A percentile compares a stretch with the other conserved stretches of the same genome.
Conservation (phyloP, 2,888 invertebrate species). For the Clanis bilineata region DNA sequence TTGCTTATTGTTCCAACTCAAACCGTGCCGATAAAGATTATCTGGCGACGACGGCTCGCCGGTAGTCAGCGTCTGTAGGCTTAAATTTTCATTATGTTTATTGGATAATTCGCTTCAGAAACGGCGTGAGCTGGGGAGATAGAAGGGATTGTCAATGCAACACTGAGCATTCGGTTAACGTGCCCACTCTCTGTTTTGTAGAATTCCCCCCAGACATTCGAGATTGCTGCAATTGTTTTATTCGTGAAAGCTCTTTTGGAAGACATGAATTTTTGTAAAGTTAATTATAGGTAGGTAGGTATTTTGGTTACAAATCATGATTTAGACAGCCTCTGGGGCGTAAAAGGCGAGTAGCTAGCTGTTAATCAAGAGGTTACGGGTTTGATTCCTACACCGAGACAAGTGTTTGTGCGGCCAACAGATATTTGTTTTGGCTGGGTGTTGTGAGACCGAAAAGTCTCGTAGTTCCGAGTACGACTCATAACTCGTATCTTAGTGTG, state of each 20-base stretch:
- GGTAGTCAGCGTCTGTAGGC: slow-evolving; percentile 69
- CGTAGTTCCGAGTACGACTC: too few species aligned
- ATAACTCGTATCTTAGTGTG: too few species aligned
- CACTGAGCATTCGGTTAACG: slow-evolving; percentile 68
- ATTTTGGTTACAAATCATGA: background rate
- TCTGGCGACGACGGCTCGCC: slow-evolving; percentile 69
- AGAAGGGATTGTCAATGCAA: slow-evolving; percentile 77
- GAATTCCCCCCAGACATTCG: slow-evolving; percentile 28
- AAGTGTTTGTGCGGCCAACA: too few species aligned
- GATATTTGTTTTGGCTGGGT: too few species aligned
- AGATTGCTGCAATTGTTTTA: slow-evolving; percentile 6
- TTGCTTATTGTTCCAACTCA: slow-evolving; percentile 20
- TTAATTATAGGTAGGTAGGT: background rate
- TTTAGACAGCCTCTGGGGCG: too few species aligned
- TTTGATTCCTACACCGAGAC: too few species aligned
- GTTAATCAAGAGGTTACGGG: too few species aligned
- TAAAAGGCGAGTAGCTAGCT: too few species aligned
- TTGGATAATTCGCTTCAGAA: slow-evolving; percentile 76
- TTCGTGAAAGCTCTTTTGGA: background rate
- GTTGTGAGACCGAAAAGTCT: too few species aligned
- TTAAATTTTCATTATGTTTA: slow-evolving; percentile 82
- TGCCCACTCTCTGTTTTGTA: slow-evolving; percentile 41
- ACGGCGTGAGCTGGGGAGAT: slow-evolving; percentile 70
- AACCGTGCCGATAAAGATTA: slow-evolving; percentile 49
- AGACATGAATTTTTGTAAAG: background rate